phyloP scores from a whole-genome alignment of 2,113 vertebrate genomes.

The Hippolais icterina region DNA sequence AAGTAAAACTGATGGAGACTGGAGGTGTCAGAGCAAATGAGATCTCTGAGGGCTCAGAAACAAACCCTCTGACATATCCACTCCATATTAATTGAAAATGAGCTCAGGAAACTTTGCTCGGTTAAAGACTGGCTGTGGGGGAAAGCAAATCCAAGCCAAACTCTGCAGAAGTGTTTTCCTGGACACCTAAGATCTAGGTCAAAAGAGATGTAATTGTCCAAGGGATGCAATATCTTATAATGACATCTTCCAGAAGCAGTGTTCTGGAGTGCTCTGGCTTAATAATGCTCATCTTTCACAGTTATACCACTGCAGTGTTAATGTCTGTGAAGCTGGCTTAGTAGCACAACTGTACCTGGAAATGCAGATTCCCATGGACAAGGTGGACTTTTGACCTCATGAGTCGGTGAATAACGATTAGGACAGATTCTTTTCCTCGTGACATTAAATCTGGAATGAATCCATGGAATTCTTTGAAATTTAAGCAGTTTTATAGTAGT shows the following conservation, averaged over 20 bases:
- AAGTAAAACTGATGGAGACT: constrained; percentile 1
- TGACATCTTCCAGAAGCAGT: background rate
- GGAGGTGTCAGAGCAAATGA: constrained; percentile 11
- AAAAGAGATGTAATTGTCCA: background rate
- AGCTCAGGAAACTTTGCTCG: background rate
- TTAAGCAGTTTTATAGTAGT: background rate
- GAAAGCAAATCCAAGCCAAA: background rate
- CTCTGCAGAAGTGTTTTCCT: background rate
- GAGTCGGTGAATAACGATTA: background rate
- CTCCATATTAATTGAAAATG: constrained; percentile 21
- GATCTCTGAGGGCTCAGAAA: background rate
- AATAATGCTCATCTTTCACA: background rate
- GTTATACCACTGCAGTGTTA: background rate
- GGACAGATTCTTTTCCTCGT: background rate
- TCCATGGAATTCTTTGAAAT: background rate
- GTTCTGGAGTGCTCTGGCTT: background rate
- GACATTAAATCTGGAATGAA: background rate
- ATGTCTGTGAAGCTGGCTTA: background rate
- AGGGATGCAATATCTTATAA: background rate
- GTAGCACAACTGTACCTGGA: background rate
- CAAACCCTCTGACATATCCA: background rate
- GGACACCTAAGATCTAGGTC: background rate
- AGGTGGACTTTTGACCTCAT: background rate
- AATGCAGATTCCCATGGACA: background rate
- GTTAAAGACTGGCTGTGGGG: background rate